Percentiles rank a stretch among this genome's conserved stretches.
Evolutionary conservation across 2,113 vertebrate species (phyloP).

Genomic region (Stigmatopora argus): DNA sequence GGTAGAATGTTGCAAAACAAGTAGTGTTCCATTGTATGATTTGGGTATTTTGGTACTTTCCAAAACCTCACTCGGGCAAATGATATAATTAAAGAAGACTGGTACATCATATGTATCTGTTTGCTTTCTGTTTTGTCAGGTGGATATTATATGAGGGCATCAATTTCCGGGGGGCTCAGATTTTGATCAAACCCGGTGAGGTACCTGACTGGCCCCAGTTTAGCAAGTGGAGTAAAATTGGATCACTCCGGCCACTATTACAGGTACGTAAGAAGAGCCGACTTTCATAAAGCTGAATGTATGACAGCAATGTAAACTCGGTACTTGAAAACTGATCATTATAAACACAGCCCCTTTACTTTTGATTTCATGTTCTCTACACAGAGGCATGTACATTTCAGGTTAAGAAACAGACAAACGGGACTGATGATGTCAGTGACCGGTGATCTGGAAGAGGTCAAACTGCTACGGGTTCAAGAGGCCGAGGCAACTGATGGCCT

Average conservation of each 20-base stretch:
- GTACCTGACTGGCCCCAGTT: constrained; percentile 76
- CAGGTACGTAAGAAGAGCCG: constrained; percentile 71
- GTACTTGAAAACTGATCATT: too few species aligned
- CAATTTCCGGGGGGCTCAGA: constrained; percentile 83
- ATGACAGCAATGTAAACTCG: neutral
- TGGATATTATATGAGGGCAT: constrained; percentile 85
- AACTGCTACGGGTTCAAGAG: constrained; percentile 81
- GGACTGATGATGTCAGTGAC: constrained; percentile 81
- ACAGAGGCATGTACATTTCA: constrained; percentile 83
- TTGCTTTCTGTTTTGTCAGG: constrained; percentile 51
- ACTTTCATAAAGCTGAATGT: neutral
- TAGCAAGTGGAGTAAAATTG: constrained; percentile 78
- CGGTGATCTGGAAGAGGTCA: constrained; percentile 83
- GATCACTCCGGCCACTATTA: constrained; percentile 82
- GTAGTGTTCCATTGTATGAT: neutral
- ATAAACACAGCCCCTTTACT: neutral
- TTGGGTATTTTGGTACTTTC: neutral
- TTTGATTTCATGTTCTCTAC: constrained; percentile 6
- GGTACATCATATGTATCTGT: neutral
- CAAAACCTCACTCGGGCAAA: neutral
- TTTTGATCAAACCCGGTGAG: constrained; percentile 76
- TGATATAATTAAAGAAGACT: neutral
- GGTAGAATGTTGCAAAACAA: neutral
- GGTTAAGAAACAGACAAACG: constrained; percentile 78
- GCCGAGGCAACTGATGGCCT: constrained; percentile 73